These are phyloP conservation scores for Chloropsis hardwickii DNA, from an alignment of 2,113 vertebrate genomes.

Conservation along the genomic window DNA sequence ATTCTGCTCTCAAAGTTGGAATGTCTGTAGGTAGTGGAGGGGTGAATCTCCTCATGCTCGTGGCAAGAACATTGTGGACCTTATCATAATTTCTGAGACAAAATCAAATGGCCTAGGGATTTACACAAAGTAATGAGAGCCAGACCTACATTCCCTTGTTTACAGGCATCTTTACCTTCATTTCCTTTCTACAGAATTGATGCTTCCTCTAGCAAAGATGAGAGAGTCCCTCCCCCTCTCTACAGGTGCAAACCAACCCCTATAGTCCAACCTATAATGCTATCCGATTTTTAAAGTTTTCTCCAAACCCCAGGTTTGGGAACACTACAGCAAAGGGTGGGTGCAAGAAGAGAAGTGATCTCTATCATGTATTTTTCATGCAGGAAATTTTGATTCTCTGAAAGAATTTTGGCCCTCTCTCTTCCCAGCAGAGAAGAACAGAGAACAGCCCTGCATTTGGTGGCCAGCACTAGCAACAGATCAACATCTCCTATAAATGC, in stretches of 20 bases:
- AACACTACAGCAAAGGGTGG: background rate
- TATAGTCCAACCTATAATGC: background rate
- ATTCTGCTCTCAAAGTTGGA: background rate
- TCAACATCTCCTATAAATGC: background rate
- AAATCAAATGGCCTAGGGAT: background rate
- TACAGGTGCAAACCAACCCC: background rate
- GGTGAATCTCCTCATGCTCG: background rate
- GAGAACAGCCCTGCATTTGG: background rate
- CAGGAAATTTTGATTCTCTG: background rate
- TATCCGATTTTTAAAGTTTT: background rate
- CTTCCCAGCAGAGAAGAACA: background rate
- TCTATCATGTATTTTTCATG: background rate
- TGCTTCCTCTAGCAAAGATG: background rate
- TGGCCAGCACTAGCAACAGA: background rate
- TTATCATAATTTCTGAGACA: background rate
- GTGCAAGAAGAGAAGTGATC: background rate
- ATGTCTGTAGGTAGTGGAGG: background rate
- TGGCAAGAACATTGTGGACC: background rate
- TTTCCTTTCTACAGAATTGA: background rate
- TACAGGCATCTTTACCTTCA: background rate
- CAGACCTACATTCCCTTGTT: background rate
- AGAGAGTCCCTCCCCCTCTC: background rate
- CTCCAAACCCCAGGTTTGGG: background rate
- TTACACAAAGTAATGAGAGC: background rate
- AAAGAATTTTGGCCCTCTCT: background rate